Base-by-base conservation (phyloP, 2,113 vertebrate genomes). In the Eonycteris spelaea region DNA sequence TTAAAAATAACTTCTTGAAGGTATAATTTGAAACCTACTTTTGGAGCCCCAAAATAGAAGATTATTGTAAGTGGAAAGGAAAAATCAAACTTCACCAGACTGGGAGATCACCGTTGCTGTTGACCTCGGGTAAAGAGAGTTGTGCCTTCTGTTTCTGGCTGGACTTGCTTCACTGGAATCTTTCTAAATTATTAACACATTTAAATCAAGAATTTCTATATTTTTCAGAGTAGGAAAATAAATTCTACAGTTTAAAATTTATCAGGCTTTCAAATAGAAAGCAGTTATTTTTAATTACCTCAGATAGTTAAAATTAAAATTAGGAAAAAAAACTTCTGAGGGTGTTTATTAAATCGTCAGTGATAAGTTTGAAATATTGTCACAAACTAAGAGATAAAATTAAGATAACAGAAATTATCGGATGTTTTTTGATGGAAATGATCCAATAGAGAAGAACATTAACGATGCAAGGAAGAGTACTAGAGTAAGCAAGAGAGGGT, bases 181-280 rank as follows among this genome's bases (percentile, higher is more conserved):
- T 91, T 84, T 73, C 11, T 51, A 6, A 6, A 74, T 78, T 26
- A 16, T 83, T 90, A 68, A 73, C 92, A 75, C 1, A 30, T 82
- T 94, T 80, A 80, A 88, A 43, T 78, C 7, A 92, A 89, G 48
- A 73, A 87, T 57, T 95, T 90, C 21, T 45, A 18, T 88, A 43
- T 71, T 79, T 96, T 94, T 82, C 59, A 10, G 21, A 80, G 11
- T 86, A 28, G 65, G 10, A 7, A 59, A 71, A 95, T 67, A 78
- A n/a, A 28, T 51, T 26, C 77, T 85, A 28, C 88, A 51, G 22
- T 83, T 75, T 68, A 86, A 93, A 93, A 88, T 77, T 94, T 90
- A 35, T 86, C 55, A 73, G 18, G 5, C 22, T 95, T 95, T 91
- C 35, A 80, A 65, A 70, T 51, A 88, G 63, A 80, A 95, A 73